Base-by-base conservation (phyloP, 1,140 invertebrate genomes). In the Hestina assimilis region DNA sequence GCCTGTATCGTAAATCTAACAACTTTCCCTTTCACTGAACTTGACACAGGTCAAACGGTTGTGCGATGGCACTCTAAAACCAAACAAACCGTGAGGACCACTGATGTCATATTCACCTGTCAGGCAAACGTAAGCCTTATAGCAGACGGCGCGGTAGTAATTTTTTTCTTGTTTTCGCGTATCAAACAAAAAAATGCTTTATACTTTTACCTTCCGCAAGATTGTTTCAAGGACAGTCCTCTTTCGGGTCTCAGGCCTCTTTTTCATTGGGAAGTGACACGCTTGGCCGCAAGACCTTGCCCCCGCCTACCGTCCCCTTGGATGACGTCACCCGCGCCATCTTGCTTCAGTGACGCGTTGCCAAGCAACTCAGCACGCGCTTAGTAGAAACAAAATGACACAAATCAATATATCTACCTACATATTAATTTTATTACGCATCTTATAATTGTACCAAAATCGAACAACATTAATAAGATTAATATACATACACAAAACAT, bases 201-300 rank as follows among this genome's bases (percentile, higher is more conserved):
- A 63, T 50, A 74, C 69, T 79, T 77, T 75, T 81, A 66, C 66
- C 66, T 79, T 75, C 74, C 72, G 75, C 67, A 47, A 71, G 66
- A 76, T 61, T 61, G 60, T 56, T 75, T 78, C 74, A 85, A 83
- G 83, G 82, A 83, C 83, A 73, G 61, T 63, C 64, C 68, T 79
- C 71, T 72, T 83, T 77, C 66, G 70, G 66, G 68, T 75, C 69
- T 79, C 66, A 68, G 76, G 76, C 80, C 75, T 79, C 75, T 85
- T 85, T 85, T 82, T 85, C 79, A 80, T 76, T 78, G 79, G 79
- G 79, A 86, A 84, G 78, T 83, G 82, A 82, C 81, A 79, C 79
- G 78, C 72, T 82, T 72, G 75, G 69, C 72, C 61, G 65, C 56
- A 66, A 77, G 74, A 78, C 79, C 81, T 82, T 83, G 79, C 75